Evolutionary conservation across 2,113 vertebrate genomes (phyloP), one percentile per base, ranked within the genome.

Genomic region (Corapipo altera): DNA sequence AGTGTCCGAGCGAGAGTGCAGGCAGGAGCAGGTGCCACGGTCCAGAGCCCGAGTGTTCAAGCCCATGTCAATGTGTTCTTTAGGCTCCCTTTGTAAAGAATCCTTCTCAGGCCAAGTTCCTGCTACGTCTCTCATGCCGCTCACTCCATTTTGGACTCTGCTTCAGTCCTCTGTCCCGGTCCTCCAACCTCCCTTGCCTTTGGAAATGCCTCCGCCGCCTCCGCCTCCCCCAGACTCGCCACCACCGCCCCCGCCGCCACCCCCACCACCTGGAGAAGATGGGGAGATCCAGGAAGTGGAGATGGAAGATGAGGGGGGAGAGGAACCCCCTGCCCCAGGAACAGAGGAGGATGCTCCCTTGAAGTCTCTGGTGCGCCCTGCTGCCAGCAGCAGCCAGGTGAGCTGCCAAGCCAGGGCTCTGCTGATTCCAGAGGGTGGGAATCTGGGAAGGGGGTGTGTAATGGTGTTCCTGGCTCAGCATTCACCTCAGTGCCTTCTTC

Each of bases 271-370:
- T 10, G 98, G 98, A 11, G 99, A 99, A 79, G 98, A 99, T 6
- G 98, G 98, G 5, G 99, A 99, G 95, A 99, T 99, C 67, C 98
- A 99, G 96, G 99, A 99, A 95, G 99, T 99, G 72, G 99, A 99
- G 96, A 99, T 99, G 99, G 99, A 99, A 95, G 99, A 99, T 52
- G 99, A 99, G 46, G 99, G 99, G 13, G 98, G 98, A 0, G 98
- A 98, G 66, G 99, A 99, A 85, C 99, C 99, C 2, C 99, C 99
- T 17, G 99, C 99, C 3, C 99, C 99, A 4, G 99, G 99, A 91
- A 99, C 99, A 2, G 99, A 99, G 95, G 99, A 99, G 41, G 98
- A 99, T 5, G 96, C 98, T 88, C 97, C 97, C 18, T 90, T 98
- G 51, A 98, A 98, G 88, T 97, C 98, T 74, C 95, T 98, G 6